These are phyloP conservation scores for Lepilemur septentrionalis DNA, from an alignment of 2,797 vertebrate species.

Conservation along the genomic window DNA sequence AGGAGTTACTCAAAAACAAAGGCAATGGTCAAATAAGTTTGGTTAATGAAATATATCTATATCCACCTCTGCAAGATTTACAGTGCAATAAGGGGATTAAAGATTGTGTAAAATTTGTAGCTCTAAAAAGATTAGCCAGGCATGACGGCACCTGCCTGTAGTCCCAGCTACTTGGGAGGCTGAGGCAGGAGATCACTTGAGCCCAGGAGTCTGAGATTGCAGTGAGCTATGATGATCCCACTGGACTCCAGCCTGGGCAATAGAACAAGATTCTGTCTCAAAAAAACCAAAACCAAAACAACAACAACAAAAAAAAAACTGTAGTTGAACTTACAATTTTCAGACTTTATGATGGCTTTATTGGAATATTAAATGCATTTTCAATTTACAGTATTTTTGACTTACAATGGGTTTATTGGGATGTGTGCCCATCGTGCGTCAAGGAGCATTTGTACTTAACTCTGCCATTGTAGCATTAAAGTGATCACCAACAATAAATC, in stretches of 20 bases:
- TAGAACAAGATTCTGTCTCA: background rate
- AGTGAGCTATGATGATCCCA: background rate
- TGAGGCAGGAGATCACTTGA: background rate
- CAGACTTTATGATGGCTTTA: background rate
- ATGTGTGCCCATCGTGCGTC: background rate
- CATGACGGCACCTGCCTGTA: background rate
- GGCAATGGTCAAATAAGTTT: background rate
- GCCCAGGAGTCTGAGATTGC: background rate
- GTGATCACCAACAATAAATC: no score
- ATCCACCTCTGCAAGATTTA: background rate
- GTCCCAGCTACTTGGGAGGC: background rate
- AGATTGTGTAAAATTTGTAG: background rate
- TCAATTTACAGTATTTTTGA: background rate
- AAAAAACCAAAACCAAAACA: background rate
- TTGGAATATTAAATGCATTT: background rate
- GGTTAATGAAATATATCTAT: background rate
- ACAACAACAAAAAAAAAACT: no score
- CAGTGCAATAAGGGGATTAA: background rate
- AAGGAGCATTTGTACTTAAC: background rate
- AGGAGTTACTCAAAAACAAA: background rate
- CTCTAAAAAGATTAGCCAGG: background rate
- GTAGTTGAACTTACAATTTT: background rate
- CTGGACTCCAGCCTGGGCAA: background rate
- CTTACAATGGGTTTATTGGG: background rate
- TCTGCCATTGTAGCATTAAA: background rate